Evolutionary conservation across 2,888 invertebrate genomes (phyloP).

Genomic region (Rotaria socialis): DNA sequence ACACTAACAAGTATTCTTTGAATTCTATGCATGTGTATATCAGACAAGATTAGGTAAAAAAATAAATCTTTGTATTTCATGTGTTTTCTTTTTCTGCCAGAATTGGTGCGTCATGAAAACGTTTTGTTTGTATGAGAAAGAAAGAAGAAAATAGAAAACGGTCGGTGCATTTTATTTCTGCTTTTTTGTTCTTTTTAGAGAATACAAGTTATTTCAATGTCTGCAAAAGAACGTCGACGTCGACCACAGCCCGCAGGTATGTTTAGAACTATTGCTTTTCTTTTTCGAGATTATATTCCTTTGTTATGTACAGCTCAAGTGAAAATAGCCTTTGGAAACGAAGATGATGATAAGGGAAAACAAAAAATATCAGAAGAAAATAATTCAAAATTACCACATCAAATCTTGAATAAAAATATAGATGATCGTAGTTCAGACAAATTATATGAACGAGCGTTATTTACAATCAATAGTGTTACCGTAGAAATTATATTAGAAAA

Average conservation of each 20-base stretch:
- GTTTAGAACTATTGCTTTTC: background rate
- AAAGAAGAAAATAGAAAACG: background rate
- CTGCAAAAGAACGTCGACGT: background rate
- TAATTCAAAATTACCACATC: background rate
- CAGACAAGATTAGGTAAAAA: background rate
- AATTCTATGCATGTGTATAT: background rate
- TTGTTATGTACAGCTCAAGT: background rate
- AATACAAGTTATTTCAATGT: background rate
- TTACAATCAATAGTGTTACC: background rate
- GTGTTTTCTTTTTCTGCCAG: background rate
- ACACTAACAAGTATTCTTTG: background rate
- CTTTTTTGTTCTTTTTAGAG: background rate
- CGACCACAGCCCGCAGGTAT: background rate
- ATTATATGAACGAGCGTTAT: background rate
- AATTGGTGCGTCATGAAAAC: background rate
- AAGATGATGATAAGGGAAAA: background rate
- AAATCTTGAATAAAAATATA: background rate
- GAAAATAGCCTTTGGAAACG: conserved; percentile 12
- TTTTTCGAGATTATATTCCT: background rate
- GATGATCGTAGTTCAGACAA: background rate
- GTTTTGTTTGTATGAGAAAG: too few species aligned
- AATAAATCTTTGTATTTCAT: background rate
- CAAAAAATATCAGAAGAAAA: background rate
- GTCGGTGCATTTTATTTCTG: background rate
- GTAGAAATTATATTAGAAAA: background rate